Base-by-base conservation (phyloP, 2,888 invertebrate species). In the Lithophane leautieri region DNA sequence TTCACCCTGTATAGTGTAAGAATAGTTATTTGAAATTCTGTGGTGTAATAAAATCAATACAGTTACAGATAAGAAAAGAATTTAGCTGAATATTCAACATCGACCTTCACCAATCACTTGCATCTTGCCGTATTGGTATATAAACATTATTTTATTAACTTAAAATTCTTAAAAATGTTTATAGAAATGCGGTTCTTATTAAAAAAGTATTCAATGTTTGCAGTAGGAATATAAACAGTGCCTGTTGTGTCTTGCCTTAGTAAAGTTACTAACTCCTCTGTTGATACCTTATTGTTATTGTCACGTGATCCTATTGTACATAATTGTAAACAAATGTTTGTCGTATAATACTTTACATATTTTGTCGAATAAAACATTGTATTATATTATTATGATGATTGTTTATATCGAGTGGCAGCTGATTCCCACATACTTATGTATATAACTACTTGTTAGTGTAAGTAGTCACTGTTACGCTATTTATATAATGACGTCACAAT, bases 241-340 rank as follows among this genome's bases (percentile, higher is more conserved):
- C 92, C 92, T 93, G 88, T 85, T 84, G 78, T 90, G 84, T 93
- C 94, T 94, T 94, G 94, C 94, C 94, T 93, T 91, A 90, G 83
- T 85, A 89, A 89, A 81, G 60, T 86, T 67, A 82, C 78, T 83
- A 77, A 81, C 73, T 82, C 78, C 75, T 81, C 81, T 87, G 86
- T 89, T 89, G 80, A 79, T 70, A 79, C 76, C 68, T 85, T 65
- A 82, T 86, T 76, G 75, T 84, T 84, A 80, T 70, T 62, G 50
- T 79, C 77, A 61, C 72, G 77, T 86, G 75, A 80, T 81, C 72
- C 75, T 78, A 76, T 88, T 88, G 89, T 88, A 88, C 62, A 88
- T 89, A 88, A 78, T 78, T 81, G 75, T 83, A 83, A 71, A 71
- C 40, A 73, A 65, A 68, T 79, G 44, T 76, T 75, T 67, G 68